Evolutionary conservation across 1,140 invertebrate species (phyloP), one percentile per base, ranked within the genome.

Genomic region (Leucophenga varia): DNA sequence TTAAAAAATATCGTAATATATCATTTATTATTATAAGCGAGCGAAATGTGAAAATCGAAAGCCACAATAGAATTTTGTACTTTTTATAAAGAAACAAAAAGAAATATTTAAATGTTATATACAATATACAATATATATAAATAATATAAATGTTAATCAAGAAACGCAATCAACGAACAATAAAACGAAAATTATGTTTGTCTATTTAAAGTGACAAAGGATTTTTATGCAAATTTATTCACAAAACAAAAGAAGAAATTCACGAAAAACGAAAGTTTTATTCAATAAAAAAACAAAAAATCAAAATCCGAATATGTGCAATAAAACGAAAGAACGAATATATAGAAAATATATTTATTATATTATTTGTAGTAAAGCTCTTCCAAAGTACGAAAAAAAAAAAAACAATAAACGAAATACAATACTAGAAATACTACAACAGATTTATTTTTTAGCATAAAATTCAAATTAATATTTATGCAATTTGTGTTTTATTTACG

Each of bases 151-250:
- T n/a, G n/a, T n/a, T n/a, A n/a, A n/a, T 12, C 12, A 30, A 30
- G 28, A 30, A 30, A 30, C 46, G 43, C 56, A 67, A 68, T 65
- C 63, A 68, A 67, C 63, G 64, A 67, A 67, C 63, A 67, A 67
- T 67, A 67, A 56, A 52, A 52, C 45, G 49, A 32, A 51, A 50
- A 57, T 14, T 38, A 36, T 37, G 31, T 28, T n/a, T n/a, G n/a
- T n/a, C n/a, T n/a, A n/a, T n/a, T n/a, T n/a, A n/a, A n/a, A n/a
- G n/a, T n/a, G n/a, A n/a, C n/a, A 56, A 59, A 42, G 39, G 57
- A 45, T 48, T 49, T 28, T 14, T 48, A 25, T 43, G 18, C 47
- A 52, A 20, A 43, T 34, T 3, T n/a, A 19, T 17, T 8, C 10
- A 22, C 21, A 34, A 35, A 35, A 43, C 22, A 17, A 22, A 18